Conservation (phyloP, 2,888 invertebrate species). For the Nephrotoma flavescens region DNA sequence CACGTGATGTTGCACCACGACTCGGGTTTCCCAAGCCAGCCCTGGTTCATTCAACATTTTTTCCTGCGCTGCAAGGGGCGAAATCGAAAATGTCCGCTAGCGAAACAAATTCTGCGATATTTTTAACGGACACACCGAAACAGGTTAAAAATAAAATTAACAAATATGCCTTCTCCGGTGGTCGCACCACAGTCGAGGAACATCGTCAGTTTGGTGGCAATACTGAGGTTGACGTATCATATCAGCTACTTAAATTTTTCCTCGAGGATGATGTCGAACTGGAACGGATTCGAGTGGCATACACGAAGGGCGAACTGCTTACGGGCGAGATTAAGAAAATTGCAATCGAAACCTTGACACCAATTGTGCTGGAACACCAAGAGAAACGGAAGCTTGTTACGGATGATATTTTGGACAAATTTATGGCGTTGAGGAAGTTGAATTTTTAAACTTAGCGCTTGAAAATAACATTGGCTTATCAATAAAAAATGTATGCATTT, state of each 20-base stretch:
- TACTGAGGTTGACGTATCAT: slow-evolving; percentile 90
- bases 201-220: slow-evolving; percentile 85
- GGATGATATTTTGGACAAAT: slow-evolving; percentile 68
- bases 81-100: slow-evolving; percentile 98
- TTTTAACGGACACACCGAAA: slow-evolving; percentile 86
- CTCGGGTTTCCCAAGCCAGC: slow-evolving; percentile 81
- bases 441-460: slow-evolving; percentile 30
- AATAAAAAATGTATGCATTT: neutral
- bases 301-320: slow-evolving; percentile 57
- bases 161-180: slow-evolving; percentile 97
- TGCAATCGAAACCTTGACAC: slow-evolving; percentile 65
- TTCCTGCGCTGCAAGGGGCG: slow-evolving; percentile 91
- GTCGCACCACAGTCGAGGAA: slow-evolving; percentile 84
- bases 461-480: neutral
- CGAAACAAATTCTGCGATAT: slow-evolving; percentile 84
- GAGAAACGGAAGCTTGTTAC: slow-evolving; percentile 62
- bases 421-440: slow-evolving; percentile 70
- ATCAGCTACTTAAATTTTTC: slow-evolving; percentile 68
- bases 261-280: slow-evolving; percentile 81
- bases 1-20: slow-evolving; percentile 91
- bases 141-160: slow-evolving; percentile 93
- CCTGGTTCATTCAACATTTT: slow-evolving; percentile 72
- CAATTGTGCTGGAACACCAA: slow-evolving; percentile 72
- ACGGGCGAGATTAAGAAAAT: slow-evolving; percentile 92
- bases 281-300: slow-evolving; percentile 44